Base-by-base conservation (phyloP, 1,140 invertebrate species). In the Arctopsyche grandis region DNA sequence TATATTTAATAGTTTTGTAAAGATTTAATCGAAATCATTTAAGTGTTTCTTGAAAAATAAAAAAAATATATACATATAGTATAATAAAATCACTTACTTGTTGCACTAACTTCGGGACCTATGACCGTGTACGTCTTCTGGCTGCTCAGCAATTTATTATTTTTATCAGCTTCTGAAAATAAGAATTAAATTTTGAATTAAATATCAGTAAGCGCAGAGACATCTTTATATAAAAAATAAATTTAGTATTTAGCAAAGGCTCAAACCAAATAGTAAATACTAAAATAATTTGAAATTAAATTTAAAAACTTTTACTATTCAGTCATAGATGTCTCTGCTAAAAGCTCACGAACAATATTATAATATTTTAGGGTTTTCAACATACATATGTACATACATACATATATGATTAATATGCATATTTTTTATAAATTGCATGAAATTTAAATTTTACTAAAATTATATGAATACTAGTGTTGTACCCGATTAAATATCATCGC, bases 21-120 rank as follows among this genome's bases (percentile, higher is more conserved):
- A 9, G 26, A 66, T 16, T 60, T 60, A 60, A 10, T 63, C 58
- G 58, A 16, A 22, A 1, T 22, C 12, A 21, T 63, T 10, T 22
- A 63, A 63, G 9, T 63, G 21, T 21, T 63, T 24, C 19, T 19
- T 63, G 9, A 10, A 58, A 5, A 16, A 9, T 63, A 1, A 63
- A 63, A 63, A 5, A 22, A 63, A 21, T 58, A 58, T 58, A 22
- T 74, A 66, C 5, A 58, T 58, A 75, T 16, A 75, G 21, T n/a
- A 52, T 14, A 52, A 52, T 26, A 26, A 26, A 66, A 66, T 9
- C 85, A 89, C 88, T 89, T 85, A 89, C 88, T 89, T 69, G 89
- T 89, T 82, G 88, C 88, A 84, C 88, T 89, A 85, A 89, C 89
- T 86, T 88, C 88, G 71, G 89, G 88, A 79, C 88, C 88, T 83